These are phyloP conservation scores for Brachyopa scutellaris DNA, from an alignment of 2,888 invertebrate genomes.

Conservation along the genomic window DNA sequence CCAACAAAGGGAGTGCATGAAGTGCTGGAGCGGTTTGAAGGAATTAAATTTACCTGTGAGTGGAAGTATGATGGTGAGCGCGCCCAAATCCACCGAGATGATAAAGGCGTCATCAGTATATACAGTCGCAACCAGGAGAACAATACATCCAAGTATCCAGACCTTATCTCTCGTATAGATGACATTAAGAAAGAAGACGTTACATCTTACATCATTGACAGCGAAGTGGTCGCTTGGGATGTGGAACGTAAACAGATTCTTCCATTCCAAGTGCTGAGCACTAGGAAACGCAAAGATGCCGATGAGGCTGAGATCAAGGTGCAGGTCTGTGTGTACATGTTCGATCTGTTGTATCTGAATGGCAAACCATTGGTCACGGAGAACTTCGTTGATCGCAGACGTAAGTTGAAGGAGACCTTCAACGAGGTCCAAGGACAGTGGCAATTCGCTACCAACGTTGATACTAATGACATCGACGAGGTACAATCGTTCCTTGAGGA, in stretches of 20 bases:
- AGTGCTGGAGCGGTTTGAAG: constrained; percentile 91
- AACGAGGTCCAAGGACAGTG: constrained; percentile 90
- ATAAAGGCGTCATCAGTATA: constrained; percentile 88
- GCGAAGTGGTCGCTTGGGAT: constrained; percentile 99
- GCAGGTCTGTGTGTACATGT: constrained; percentile 97
- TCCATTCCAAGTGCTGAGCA: constrained; percentile 97
- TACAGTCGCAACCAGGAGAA: constrained; percentile 98
- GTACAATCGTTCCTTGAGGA: constrained; percentile 97
- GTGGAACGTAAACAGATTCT: constrained; percentile 91
- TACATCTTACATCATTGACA: constrained; percentile 94
- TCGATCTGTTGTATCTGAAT: constrained; percentile 97
- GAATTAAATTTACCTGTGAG: constrained; percentile 96
- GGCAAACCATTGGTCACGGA: constrained; percentile 91
- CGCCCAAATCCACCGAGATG: constrained; percentile 93
- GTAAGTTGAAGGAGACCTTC: constrained; percentile 88
- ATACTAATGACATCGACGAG: constrained; percentile 93
- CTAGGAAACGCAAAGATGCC: constrained; percentile 95
- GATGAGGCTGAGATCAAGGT: constrained; percentile 83
- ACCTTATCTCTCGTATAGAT: constrained; percentile 89
- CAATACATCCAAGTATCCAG: constrained; percentile 97
- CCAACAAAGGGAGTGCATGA: constrained; percentile 97
- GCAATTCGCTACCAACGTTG: constrained; percentile 91
- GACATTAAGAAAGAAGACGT: constrained; percentile 84
- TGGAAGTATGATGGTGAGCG: constrained; percentile 99
- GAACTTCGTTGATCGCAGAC: constrained; percentile 89